phyloP scores from a whole-genome alignment of 2,888 invertebrate genomes.

The Volucella bombylans region DNA sequence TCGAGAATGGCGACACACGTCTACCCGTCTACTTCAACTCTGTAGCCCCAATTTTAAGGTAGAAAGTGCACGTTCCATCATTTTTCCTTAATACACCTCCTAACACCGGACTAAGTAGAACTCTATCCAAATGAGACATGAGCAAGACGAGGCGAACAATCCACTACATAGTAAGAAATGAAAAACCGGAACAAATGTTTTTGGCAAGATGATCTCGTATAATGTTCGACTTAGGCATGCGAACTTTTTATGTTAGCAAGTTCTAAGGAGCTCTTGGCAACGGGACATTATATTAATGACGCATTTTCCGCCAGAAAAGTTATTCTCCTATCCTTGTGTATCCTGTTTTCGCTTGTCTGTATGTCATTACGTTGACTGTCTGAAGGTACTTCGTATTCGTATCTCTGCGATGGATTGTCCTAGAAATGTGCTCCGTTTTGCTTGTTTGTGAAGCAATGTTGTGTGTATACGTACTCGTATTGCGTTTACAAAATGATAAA shows the following conservation, averaged over 20 bases:
- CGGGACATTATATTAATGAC: constrained; percentile 71
- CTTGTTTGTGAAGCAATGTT: not conserved
- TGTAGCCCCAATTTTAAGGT: constrained; percentile 28
- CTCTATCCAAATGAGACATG: constrained; percentile 21
- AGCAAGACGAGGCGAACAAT: constrained; percentile 44
- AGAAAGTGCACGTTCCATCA: constrained; percentile 66
- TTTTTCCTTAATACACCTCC: constrained; percentile 40
- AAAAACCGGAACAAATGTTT: constrained; percentile 72
- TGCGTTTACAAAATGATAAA: constrained; percentile 61
- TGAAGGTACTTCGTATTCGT: not conserved
- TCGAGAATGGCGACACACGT: constrained; percentile 62
- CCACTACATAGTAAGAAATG: constrained; percentile 43
- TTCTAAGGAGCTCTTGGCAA: constrained; percentile 58
- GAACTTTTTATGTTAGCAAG: constrained; percentile 60
- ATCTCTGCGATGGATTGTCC: constrained; percentile 48
- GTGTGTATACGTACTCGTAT: constrained; percentile 16
- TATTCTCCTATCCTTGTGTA: constrained; percentile 33
- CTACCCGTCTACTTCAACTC: constrained; percentile 35
- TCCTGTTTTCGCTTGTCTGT: constrained; percentile 39
- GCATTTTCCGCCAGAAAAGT: constrained; percentile 62
- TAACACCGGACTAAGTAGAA: constrained; percentile 1
- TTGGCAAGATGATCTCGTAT: constrained; percentile 72
- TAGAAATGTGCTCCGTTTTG: constrained; percentile 3
- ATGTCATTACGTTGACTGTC: constrained; percentile 37
- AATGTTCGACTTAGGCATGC: constrained; percentile 72